Evolutionary conservation across 2,113 vertebrate genomes (phyloP), one percentile per base, ranked within the genome.

Genomic region (Oreochromis aureus): DNA sequence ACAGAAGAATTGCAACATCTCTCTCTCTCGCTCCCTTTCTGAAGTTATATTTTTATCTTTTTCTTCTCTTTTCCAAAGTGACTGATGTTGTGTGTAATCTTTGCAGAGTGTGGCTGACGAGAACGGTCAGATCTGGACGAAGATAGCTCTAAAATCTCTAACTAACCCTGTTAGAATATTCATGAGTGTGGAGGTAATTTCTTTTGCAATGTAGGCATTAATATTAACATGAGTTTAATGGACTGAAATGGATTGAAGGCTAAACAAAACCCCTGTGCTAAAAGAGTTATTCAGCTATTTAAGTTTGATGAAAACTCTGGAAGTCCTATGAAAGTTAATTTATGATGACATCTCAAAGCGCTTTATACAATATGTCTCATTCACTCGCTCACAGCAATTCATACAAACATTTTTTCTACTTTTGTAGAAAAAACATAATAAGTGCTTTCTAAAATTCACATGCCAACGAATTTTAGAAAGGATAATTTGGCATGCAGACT

Each of bases 141-240:
- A 83, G 84, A 87, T 85, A 30, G 61, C 84, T 88, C 41, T 19
- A 84, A 61, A 91, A 86, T 58, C 82, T 88, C 86, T 12, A 27
- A 86, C 82, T 88, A 81, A 89, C 69, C 71, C 76, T 84, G 44
- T 44, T 90, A 86, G 89, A 94, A 87, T 91, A 91, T 93, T 91
- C 71, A 90, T 87, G 59, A 90, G 82, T 13, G 39, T 56, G 24
- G 59, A 87, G 71, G 61, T 92, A 83, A 87, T 91, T 92, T 82
- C 73, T 83, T 86, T 82, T 87, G 48, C 82, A 87, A 15, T 89
- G 76, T 54, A 22, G 66, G 83, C 85, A 71, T 85, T 80, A 80
- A 85, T 90, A 91, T 84, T 85, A 91, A 85, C 19, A 82, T 22
- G 24, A 8, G n/a, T 84, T 71, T 86, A 88, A 89, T 87, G 56